Evolutionary conservation across 2,797 vertebrate species (phyloP), one percentile per base, ranked within the genome.

Genomic region (Alauda arvensis): DNA sequence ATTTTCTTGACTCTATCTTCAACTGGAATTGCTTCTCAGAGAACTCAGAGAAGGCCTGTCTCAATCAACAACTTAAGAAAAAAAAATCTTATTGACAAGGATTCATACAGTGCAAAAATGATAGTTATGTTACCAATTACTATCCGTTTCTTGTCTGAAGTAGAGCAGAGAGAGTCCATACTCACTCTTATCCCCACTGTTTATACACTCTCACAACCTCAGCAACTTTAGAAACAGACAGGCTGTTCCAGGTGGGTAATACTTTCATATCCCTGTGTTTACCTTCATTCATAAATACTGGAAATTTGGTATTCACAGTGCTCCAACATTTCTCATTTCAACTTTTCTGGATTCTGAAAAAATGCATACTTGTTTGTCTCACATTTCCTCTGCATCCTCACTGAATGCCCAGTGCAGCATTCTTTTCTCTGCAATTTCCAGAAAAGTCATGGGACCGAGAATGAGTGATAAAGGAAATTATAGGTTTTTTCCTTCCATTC

Each of bases 401-500:
- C n/a, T 23, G 72, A 68, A 18, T 37, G 31, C 2, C 2, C 7
- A 23, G 21, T 39, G 37, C 14, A 56, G 59, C 12, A 18, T 12
- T 33, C 6, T 55, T 87, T 84, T 71, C 55, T 48, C 12, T 46
- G 18, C 2, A 7, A 26, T 56, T 75, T 80, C 31, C 28, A 69
- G 34, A 78, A 72, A 75, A 31, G 4, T 66, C 4, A 8, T 28
- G 12, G 18, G 21, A 85, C 10, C 2, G 72, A 74, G 55, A 82
- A 65, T 12, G 17, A 75, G 2, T 34, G 19, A 33, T 48, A 68
- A 57, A 49, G 23, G 19, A 81, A 19, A 4, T 0, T 12, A 31
- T 39, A 2, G 4, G 0, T 0, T 2, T 12, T n/a, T 71, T 40
- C 18, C 24, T 49, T 42, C 18, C 51, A 4, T 34, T 75, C 5